phyloP scores from a whole-genome alignment of 2,797 vertebrate species.

The Sphenopsis melanotis region DNA sequence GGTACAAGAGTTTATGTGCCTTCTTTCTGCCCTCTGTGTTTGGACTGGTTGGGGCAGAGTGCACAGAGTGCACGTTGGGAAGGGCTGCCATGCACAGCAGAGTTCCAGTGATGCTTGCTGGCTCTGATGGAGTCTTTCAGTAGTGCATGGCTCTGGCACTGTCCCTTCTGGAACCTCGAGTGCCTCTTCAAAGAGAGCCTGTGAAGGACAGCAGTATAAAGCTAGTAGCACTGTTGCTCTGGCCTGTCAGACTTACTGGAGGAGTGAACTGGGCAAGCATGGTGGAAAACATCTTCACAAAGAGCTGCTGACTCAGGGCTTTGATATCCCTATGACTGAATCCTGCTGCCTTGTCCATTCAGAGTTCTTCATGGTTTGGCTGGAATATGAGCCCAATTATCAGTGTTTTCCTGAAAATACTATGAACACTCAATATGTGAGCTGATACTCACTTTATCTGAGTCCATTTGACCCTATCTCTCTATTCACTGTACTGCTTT shows the following conservation, averaged over 20 bases:
- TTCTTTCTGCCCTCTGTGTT: background rate
- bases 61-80: background rate
- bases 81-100: background rate
- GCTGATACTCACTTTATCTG: background rate
- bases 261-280: background rate
- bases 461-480: background rate
- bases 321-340: background rate
- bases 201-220: background rate
- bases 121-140: background rate
- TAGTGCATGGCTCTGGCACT: background rate
- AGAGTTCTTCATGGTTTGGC: background rate
- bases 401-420: background rate
- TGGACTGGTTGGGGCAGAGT: background rate
- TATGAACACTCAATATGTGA: background rate
- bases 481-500: background rate
- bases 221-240: background rate
- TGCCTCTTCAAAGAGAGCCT: background rate
- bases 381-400: background rate
- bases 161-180: background rate
- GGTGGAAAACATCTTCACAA: background rate
- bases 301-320: background rate
- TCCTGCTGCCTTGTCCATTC: background rate
- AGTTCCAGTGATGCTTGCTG: background rate
- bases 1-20: background rate
- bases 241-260: accelerated